Base-by-base conservation (phyloP, 2,888 invertebrate species). In the Conops quadrifasciatus region DNA sequence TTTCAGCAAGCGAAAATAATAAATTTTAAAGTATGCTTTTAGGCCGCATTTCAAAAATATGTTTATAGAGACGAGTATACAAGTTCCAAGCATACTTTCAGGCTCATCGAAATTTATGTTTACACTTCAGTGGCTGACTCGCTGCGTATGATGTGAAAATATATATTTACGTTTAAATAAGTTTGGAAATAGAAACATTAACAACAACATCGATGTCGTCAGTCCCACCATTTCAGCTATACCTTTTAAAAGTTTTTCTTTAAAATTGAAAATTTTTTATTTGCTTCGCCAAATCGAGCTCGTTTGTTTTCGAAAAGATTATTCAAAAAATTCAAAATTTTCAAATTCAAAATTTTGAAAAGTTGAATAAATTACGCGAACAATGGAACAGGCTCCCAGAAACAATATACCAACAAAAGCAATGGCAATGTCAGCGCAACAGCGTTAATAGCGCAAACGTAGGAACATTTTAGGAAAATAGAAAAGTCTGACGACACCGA, bases 311-410 rank as follows among this genome's bases (percentile, higher is more conserved):
- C 15, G 36, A 62, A 19, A 62, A 49, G n/a, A 49, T 16, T 72
- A 71, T 73, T 66, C 67, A 73, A 73, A 58, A 58, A 24, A 70
- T 36, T 36, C 49, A 26, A 69, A 72, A 72, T 73, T 73, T 70
- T 53, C 72, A 72, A 73, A 71, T 67, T 62, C 43, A 15, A 15
- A 63, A 73, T 73, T 74, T 74, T 75, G 58, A 78, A 80, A 80
- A 82, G 80, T 83, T 82, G 82, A 82, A 82, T 82, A 82, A 83
- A 83, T 82, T 82, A 82, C 83, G 80, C 80, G 81, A 82, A 82
- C 80, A 77, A 79, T 71, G 73, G 78, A 83, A 75, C 80, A 81
- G 83, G 82, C 81, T 76, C 77, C 75, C 83, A 82, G 80, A 66
- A 77, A 76, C 67, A 36, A 4, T 36, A 36, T 62, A 65, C 65